Base-by-base conservation (phyloP, 1,140 invertebrate genomes). In the Leptinotarsa defecta region DNA sequence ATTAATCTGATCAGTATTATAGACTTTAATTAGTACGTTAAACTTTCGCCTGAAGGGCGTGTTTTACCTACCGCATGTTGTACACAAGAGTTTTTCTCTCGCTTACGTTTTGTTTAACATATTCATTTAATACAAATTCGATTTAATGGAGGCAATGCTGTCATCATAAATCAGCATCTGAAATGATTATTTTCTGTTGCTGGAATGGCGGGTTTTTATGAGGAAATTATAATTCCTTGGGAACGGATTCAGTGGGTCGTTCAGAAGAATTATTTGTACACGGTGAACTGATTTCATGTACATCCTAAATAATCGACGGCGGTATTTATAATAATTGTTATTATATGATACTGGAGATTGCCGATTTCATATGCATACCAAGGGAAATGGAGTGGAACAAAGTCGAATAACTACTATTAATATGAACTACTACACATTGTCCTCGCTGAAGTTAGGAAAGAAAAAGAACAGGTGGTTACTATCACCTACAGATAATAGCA, bases 31-130 rank as follows among this genome's bases (percentile, higher is more conserved):
- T 57, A 57, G 52, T 57, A 57, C 13, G 52, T 57, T 57, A 57
- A 57, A 57, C 52, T 57, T 57, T 57, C 52, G 52, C 52, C 52
- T 57, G 52, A 57, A 57, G 52, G 17, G 52, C 52, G 52, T 57
- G 52, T 57, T 57, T 57, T 57, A 57, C 52, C 52, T 57, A 57
- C 52, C 52, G 52, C 52, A 57, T 19, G 17, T 17, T 57, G 52
- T 57, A 57, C n/a, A 57, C 52, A 57, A 57, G 52, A 57, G 5
- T 57, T 43, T 57, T 57, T 57, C n/a, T 57, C 52, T 57, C 52
- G 52, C 52, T 57, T 19, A 19, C 52, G n/a, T 57, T 57, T 57
- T 57, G 52, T 57, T 17, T n/a, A 57, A 57, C 52, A 57, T 57
- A 57, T 57, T 19, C 52, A 57, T 57, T 57, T 57, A 57, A 57